These are phyloP conservation scores for Chymomyza costata DNA, from an alignment of 1,140 invertebrate genomes.

Conservation along the genomic window DNA sequence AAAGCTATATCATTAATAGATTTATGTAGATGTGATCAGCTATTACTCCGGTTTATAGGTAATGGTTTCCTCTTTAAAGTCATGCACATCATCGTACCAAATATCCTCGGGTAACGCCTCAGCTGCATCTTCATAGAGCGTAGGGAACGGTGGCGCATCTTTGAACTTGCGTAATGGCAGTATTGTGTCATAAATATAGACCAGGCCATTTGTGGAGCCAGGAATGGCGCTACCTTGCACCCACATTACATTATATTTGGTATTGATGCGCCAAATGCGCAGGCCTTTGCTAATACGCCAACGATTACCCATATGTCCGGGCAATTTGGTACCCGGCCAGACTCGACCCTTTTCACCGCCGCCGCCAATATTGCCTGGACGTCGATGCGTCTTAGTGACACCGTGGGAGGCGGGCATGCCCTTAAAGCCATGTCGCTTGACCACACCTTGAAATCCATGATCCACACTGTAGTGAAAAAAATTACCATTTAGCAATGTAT, in stretches of 20 bases:
- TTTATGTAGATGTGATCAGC: too few relatives aligned
- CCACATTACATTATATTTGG: constrained; percentile 94
- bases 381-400: constrained; percentile 95
- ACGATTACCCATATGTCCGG: constrained; percentile 96
- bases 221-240: constrained; percentile 87
- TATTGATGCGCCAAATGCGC: constrained; percentile 93
- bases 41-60: constrained; percentile 51
- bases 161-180: constrained; percentile 79
- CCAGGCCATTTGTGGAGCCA: constrained; percentile 86
- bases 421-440: constrained; percentile 96
- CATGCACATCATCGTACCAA: constrained; percentile 64
- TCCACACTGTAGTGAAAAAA: constrained; percentile 81
- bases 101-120: constrained; percentile 75
- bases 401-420: constrained; percentile 95
- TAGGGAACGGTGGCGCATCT: constrained; percentile 87
- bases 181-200: constrained; percentile 88
- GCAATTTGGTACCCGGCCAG: constrained; percentile 97
- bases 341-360: constrained; percentile 89
- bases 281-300: constrained; percentile 84
- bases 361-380: constrained; percentile 92
- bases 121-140: constrained; percentile 80
- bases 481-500: background rate
- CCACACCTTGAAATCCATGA: constrained; percentile 98
- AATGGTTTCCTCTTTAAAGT: constrained; percentile 67
- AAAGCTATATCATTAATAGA: too few relatives aligned